Percentiles rank a stretch among this genome's conserved stretches.
Conservation (phyloP, 2,888 invertebrate species). For the Drosophila anceps region DNA sequence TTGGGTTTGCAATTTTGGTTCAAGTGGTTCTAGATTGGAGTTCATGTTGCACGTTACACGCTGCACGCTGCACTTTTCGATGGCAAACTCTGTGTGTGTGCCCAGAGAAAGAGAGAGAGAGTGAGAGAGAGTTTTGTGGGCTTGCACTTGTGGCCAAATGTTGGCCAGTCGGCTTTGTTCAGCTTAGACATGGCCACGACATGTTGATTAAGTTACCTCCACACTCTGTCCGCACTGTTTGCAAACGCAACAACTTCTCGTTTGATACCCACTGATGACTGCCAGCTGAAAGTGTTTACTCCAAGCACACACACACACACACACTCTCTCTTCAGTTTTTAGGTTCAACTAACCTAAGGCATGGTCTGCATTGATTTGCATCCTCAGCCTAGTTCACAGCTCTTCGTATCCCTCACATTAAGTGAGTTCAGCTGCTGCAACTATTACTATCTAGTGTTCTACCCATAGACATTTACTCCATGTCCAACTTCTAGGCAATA, state of each 20-base stretch:
- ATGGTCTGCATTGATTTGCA: not conserved
- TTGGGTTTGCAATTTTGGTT: conserved; percentile 48
- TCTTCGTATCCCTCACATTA: not conserved
- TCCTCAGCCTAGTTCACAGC: not conserved
- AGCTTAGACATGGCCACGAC: conserved; percentile 72
- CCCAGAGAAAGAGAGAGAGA: not conserved
- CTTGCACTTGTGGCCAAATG: conserved; percentile 85
- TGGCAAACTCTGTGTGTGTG: conserved; percentile 45
- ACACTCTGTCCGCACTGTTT: conserved; percentile 2
- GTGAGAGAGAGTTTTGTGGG: conserved; percentile 75
- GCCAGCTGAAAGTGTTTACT: conserved; percentile 2
- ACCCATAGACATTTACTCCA: no score
- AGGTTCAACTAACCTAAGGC: not conserved
- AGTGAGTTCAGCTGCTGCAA: not conserved
- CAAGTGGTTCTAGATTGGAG: conserved; percentile 11
- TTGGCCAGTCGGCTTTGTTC: conserved; percentile 80
- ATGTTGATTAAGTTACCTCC: conserved; percentile 73
- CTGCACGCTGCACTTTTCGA: conserved; percentile 66
- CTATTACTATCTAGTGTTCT: no score
- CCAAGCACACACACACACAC: not conserved
- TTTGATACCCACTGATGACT: conserved; percentile 3
- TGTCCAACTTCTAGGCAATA: no score
- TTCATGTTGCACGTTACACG: not conserved
- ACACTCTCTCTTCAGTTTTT: not conserved
- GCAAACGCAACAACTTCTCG: conserved; percentile 18